phyloP scores from a whole-genome alignment of 2,888 invertebrate genomes.

The Netelia virgata region DNA sequence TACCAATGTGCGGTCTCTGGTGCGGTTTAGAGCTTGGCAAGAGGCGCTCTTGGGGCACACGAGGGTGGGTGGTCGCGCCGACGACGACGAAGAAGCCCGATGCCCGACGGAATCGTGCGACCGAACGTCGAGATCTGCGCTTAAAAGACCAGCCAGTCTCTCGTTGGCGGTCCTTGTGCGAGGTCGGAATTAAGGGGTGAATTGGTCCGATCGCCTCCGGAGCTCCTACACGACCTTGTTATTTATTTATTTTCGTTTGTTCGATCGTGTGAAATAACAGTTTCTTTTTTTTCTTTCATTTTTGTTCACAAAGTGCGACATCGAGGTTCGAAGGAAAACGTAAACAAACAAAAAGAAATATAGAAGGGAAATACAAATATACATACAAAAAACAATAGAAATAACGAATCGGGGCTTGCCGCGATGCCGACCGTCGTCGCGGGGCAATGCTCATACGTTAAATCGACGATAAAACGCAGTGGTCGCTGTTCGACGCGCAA shows the following conservation, averaged over 20 bases:
- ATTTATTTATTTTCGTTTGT: constrained; percentile 19
- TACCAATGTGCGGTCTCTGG: constrained; percentile 60
- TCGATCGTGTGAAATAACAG: background rate
- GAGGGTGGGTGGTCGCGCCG: constrained; percentile 65
- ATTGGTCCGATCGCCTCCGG: background rate
- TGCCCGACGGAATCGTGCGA: constrained; percentile 71
- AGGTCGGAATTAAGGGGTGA: constrained; percentile 66
- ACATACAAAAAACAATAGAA: background rate
- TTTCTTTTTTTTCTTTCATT: constrained; percentile 1
- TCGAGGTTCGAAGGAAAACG: background rate
- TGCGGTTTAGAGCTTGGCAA: constrained; percentile 67
- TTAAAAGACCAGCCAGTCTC: constrained; percentile 76
- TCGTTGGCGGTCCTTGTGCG: constrained; percentile 77
- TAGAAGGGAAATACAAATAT: background rate
- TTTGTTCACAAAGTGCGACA: constrained; percentile 21
- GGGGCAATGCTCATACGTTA: constrained; percentile 68
- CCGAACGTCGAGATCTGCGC: constrained; percentile 70
- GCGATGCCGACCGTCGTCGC: constrained; percentile 70
- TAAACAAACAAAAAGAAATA: background rate
- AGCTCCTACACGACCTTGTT: constrained; percentile 19
- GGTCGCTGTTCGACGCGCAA: constrained; percentile 63
- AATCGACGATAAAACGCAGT: constrained; percentile 61
- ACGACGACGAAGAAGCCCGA: constrained; percentile 73
- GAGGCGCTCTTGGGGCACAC: constrained; percentile 47
- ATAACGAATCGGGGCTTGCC: constrained; percentile 59